phyloP scores from a whole-genome alignment of 2,113 vertebrate genomes.

The Hippocampus abdominalis region DNA sequence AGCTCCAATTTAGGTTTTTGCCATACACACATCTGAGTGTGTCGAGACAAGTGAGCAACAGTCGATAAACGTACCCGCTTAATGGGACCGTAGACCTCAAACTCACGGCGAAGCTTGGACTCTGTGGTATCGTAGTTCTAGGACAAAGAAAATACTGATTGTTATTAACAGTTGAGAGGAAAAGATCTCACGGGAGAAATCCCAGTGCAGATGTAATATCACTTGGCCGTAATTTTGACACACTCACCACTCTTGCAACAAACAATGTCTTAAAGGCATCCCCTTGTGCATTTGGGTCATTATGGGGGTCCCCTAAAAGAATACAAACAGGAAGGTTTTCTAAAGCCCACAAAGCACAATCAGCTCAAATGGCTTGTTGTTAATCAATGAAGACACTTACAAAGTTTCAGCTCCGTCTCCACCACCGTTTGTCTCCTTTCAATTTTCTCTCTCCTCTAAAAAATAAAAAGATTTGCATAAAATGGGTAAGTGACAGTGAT shows the following conservation, averaged over 20 bases:
- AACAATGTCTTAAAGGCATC: constrained; percentile 94
- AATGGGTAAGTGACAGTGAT: not conserved
- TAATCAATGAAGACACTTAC: constrained; percentile 67
- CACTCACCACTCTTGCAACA: constrained; percentile 88
- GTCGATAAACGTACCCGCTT: constrained; percentile 77
- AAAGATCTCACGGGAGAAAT: not conserved
- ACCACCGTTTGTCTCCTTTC: constrained; percentile 84
- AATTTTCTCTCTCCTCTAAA: constrained; percentile 88
- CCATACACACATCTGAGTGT: too few relatives aligned
- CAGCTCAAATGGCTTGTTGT: not conserved
- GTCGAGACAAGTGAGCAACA: not conserved
- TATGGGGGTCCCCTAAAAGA: constrained; percentile 86
- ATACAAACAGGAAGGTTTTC: not conserved
- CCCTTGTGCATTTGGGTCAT: constrained; percentile 89
- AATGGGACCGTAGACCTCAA: constrained; percentile 92
- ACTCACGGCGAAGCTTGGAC: constrained; percentile 89
- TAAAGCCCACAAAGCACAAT: not conserved
- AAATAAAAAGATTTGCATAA: constrained; percentile 9
- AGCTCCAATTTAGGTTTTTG: too few relatives aligned
- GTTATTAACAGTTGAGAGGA: not conserved
- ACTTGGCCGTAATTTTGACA: not conserved
- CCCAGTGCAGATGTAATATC: not conserved
- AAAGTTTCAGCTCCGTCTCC: constrained; percentile 87
- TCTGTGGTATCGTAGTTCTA: constrained; percentile 95
- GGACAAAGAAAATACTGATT: not conserved